Evolutionary conservation across 1,140 invertebrate genomes (phyloP), one percentile per base, ranked within the genome.

Genomic region (Ridgeia piscesae): DNA sequence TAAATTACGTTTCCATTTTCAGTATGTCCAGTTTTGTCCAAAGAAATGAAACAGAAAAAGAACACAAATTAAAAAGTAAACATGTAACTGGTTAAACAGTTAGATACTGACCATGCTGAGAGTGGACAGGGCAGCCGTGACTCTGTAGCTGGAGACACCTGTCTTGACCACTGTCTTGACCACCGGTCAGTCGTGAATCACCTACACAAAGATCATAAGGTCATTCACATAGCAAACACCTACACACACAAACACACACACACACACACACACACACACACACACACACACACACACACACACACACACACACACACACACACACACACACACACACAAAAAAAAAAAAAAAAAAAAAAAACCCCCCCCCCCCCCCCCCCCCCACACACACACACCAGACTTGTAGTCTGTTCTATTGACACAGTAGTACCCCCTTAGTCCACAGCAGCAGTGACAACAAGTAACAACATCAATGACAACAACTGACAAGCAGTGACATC

Each of bases 111-210:
- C 34, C 89, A 34, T 35, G 89, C 31, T 42, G 17, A 91, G 89
- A 17, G 89, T 91, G 35, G 35, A 58, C 42, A 33, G 33, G 35
- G 14, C 35, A 31, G 42, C 91, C 14, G 33, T 35, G 50, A 35
- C 89, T 34, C 33, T 35, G 35, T 21, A 89, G 33, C 34, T 33
- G 89, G 92, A 92, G 34, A 89, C 89, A 35, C 88, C 77, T 89
- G 89, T 33, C 88, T 42, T 89, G 21, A 92, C n/a, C 42, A n/a
- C n/a, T n/a, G 35, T 88, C 34, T 27, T 92, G 35, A n/a, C 33
- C n/a, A 31, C 31, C 91, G 88, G n/a, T 14, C n/a, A 88, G n/a
- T 89, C 9, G 35, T 11, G 34, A 89, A 9, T 31, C 35, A 89
- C 89, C 89, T 35, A 27, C 89, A 91, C 33, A 77, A 77, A 77